Evolutionary conservation across 1,140 invertebrate species (phyloP).

Genomic region (Bombus huntii): DNA sequence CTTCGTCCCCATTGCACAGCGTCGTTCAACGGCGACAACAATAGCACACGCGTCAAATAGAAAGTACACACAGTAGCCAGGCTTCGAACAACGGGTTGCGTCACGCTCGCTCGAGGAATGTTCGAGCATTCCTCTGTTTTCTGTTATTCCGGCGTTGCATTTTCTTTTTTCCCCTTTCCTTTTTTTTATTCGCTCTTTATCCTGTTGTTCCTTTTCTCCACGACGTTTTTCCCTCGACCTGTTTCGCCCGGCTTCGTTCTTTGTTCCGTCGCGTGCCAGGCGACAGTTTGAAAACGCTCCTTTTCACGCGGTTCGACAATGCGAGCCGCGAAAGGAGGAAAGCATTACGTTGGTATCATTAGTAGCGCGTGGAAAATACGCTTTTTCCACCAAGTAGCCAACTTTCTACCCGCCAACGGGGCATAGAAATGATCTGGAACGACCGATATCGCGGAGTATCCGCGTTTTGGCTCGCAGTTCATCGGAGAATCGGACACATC

Average conservation of each 20-base stretch:
- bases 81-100: constrained; percentile 4
- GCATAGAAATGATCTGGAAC: constrained; percentile 56
- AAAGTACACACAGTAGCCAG: neutral
- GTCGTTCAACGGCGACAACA: constrained; percentile 3
- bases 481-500: constrained; percentile 20
- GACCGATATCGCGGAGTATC: constrained; percentile 37
- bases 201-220: neutral
- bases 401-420: constrained; percentile 6
- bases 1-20: neutral
- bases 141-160: neutral
- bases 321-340: neutral
- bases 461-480: neutral
- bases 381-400: neutral
- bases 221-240: neutral
- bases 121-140: constrained; percentile 7
- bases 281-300: constrained; percentile 25
- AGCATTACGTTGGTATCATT: constrained; percentile 7
- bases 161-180: neutral
- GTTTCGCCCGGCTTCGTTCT: neutral
- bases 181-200: neutral
- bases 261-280: neutral
- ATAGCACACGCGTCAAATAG: constrained; percentile 21
- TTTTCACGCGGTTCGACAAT: constrained; percentile 16
- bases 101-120: neutral
- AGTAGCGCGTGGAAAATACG: constrained; percentile 41